phyloP scores from a whole-genome alignment of 2,113 vertebrate genomes.

The Saccopteryx bilineata region DNA sequence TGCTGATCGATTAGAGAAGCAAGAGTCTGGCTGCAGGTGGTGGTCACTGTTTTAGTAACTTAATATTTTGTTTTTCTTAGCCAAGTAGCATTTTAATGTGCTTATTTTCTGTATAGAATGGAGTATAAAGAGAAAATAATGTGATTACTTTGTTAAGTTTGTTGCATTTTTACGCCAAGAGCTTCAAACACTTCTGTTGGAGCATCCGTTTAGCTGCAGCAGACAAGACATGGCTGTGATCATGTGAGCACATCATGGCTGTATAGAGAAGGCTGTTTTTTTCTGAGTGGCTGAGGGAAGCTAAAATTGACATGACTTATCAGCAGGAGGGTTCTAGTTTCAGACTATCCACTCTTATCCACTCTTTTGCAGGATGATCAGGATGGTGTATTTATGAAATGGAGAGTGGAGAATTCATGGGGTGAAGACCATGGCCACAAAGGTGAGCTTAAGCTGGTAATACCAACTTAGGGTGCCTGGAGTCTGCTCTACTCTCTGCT shows the following conservation, averaged over 20 bases:
- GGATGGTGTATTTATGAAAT: conserved; percentile 93
- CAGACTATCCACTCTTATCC: not conserved
- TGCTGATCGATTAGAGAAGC: not conserved
- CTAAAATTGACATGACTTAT: not conserved
- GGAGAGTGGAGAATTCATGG: conserved; percentile 99
- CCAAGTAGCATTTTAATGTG: conserved; percentile 31
- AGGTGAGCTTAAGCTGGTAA: conserved; percentile 88
- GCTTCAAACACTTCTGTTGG: conserved; percentile 16
- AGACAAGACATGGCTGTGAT: not conserved
- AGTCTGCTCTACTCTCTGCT: not conserved
- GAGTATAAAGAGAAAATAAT: conserved; percentile 9
- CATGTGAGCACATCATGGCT: not conserved
- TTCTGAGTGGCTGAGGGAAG: not conserved
- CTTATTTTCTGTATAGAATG: conserved; percentile 40
- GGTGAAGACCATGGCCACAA: conserved; percentile 98
- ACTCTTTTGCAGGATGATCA: conserved; percentile 90
- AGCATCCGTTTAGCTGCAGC: not conserved
- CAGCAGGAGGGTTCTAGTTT: not conserved
- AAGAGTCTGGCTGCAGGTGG: conserved; percentile 1
- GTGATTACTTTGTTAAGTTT: conserved; percentile 23
- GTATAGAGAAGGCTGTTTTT: not conserved
- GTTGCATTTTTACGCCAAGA: conserved; percentile 36
- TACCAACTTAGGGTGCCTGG: not conserved
- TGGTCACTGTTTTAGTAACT: conserved; percentile 31
- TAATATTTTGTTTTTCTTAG: conserved; percentile 48